Evolutionary conservation across 2,113 vertebrate species (phyloP).

Genomic region (Lamprotornis superbus): DNA sequence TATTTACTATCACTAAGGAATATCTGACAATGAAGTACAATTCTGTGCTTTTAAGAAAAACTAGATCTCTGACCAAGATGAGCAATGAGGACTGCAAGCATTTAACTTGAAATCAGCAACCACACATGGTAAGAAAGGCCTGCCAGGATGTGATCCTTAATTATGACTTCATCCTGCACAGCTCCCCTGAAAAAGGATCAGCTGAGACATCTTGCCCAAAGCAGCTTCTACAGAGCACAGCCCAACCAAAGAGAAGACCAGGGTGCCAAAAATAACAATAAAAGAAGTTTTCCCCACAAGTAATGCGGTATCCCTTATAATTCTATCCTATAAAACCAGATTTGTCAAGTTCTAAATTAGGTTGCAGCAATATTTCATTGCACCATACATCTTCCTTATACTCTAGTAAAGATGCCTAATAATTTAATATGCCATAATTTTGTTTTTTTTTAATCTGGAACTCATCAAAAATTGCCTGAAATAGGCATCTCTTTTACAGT

Average conservation of each 20-base stretch:
- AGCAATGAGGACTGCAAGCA: not conserved
- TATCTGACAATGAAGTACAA: not conserved
- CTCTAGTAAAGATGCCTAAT: constrained; percentile 65
- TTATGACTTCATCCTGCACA: constrained; percentile 23
- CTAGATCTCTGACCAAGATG: not conserved
- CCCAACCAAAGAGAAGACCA: not conserved
- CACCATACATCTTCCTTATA: constrained; percentile 68
- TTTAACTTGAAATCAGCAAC: not conserved
- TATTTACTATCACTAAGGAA: not conserved
- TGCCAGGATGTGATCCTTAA: constrained; percentile 17
- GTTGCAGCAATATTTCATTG: constrained; percentile 71
- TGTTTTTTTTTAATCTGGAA: constrained; percentile 42
- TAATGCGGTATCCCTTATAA: constrained; percentile 60
- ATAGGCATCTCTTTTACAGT: constrained; percentile 23
- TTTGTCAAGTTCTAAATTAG: constrained; percentile 71
- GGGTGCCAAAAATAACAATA: constrained; percentile 31
- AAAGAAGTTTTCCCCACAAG: not conserved
- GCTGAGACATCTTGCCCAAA: constrained; percentile 21
- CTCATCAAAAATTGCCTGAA: constrained; percentile 51
- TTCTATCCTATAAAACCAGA: constrained; percentile 58
- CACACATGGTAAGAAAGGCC: not conserved
- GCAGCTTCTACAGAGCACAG: constrained; percentile 25
- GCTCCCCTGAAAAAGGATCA: not conserved
- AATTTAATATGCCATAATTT: constrained; percentile 64
- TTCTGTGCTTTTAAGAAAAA: not conserved